phyloP scores from a whole-genome alignment of 2,113 vertebrate species.

The Siniperca chuatsi region DNA sequence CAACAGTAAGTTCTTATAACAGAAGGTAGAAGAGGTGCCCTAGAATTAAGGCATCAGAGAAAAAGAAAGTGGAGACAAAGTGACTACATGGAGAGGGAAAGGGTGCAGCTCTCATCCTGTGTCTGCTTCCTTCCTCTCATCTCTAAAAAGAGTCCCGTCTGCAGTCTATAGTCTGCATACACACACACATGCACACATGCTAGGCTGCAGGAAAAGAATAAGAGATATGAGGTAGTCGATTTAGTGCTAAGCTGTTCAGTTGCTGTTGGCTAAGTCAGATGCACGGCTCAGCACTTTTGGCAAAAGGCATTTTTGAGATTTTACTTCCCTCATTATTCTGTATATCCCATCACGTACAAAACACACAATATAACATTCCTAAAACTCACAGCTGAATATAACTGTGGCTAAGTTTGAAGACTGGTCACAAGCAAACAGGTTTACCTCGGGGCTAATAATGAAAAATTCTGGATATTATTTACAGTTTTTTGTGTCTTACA shows the following conservation, averaged over 20 bases:
- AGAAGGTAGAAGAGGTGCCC: not conserved
- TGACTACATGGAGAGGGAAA: conserved; percentile 73
- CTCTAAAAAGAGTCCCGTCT: conserved; percentile 64
- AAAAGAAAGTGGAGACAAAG: conserved; percentile 63
- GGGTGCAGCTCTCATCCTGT: conserved; percentile 83
- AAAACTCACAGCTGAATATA: not conserved
- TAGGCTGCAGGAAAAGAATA: conserved; percentile 28
- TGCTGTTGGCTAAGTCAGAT: conserved; percentile 36
- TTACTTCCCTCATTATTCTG: not conserved
- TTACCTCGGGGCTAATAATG: not conserved
- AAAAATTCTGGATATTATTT: conserved; percentile 5
- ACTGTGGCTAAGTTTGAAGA: not conserved
- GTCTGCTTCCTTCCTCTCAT: conserved; percentile 82
- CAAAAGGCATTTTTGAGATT: conserved; percentile 22
- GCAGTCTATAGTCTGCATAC: conserved; percentile 7
- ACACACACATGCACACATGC: conserved; percentile 15
- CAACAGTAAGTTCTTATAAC: not conserved
- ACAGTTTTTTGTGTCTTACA: not conserved
- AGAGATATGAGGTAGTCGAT: conserved; percentile 36
- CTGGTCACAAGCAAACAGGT: conserved; percentile 3
- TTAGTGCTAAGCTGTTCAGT: conserved; percentile 40
- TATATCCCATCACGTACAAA: not conserved
- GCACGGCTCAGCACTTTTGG: conserved; percentile 64
- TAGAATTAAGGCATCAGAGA: conserved; percentile 15
- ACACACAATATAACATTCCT: not conserved